Evolutionary conservation across 2,888 invertebrate species (phyloP), one percentile per base, ranked within the genome.

Genomic region (Suillia variegata): DNA sequence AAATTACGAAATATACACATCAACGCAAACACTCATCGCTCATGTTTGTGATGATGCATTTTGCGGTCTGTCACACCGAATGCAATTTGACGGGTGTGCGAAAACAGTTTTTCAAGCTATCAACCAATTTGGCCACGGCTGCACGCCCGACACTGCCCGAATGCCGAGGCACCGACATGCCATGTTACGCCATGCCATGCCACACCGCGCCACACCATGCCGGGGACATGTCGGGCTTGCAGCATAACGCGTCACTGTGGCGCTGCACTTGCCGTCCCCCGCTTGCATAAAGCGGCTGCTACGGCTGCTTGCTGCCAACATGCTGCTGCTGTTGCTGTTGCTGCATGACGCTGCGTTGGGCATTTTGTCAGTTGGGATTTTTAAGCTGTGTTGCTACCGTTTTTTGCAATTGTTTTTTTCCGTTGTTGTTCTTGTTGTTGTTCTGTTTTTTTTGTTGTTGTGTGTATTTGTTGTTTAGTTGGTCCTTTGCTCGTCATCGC

Each of bases 11-110:
- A 67, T 66, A 61, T 63, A 66, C 53, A 67, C 67, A 67, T 67
- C 66, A 67, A 67, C 65, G 62, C 65, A 64, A 67, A 65, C 67
- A 71, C 67, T 78, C 77, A 75, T 76, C 79, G 76, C 71, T 75
- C 78, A 75, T 79, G 78, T 78, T 78, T 73, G 72, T 76, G 80
- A 76, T 80, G 80, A 79, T 80, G 79, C 80, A 80, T 80, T 80
- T 80, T 80, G 79, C 78, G 79, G 79, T 80, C 78, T 80, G 80
- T 80, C 80, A 80, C 74, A 73, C 72, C 67, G 71, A 80, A 80
- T 80, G 73, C 75, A 73, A 74, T 78, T 77, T 80, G 80, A 80
- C 78, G 78, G 75, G 70, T 61, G 65, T 69, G 71, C 69, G 72
- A 74, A 75, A 74, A 70, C 69, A 69, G 69, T 75, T 79, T 74